Percentiles rank a stretch among this genome's conserved stretches.
Conservation (phyloP, 2,888 invertebrate genomes). For the Helicoverpa assulta region DNA sequence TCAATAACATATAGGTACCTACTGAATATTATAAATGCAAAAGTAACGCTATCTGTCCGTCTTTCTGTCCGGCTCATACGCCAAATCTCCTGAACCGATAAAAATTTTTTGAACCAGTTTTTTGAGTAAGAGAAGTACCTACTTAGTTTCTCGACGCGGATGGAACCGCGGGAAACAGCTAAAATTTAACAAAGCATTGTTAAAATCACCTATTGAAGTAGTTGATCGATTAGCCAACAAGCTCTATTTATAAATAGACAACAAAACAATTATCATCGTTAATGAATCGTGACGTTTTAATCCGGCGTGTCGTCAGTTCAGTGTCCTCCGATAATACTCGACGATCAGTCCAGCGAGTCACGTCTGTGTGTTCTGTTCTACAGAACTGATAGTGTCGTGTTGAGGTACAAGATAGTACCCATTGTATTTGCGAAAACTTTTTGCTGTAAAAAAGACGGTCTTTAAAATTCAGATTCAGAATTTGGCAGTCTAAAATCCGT, state of each 20-base stretch:
- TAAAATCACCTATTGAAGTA: background rate
- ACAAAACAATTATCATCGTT: conserved; percentile 16
- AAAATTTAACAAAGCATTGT: too few species aligned
- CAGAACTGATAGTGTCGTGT: conserved; percentile 38
- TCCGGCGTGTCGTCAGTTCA: conserved; percentile 40
- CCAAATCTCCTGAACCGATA: too few species aligned
- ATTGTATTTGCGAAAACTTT: background rate
- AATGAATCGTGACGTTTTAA: conserved; percentile 26
- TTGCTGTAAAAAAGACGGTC: background rate
- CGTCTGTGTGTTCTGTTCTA: conserved; percentile 26
- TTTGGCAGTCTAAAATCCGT: too few species aligned
- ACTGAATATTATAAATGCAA: too few species aligned
- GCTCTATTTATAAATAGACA: conserved; percentile 13
- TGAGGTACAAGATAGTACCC: conserved; percentile 15
- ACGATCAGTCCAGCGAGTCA: conserved; percentile 42
- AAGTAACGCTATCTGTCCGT: too few species aligned
- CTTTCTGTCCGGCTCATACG: too few species aligned
- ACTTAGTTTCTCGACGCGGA: too few species aligned
- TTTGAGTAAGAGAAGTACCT: too few species aligned
- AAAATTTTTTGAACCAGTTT: too few species aligned
- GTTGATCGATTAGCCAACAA: background rate
- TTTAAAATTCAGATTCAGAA: background rate
- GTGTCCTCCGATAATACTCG: conserved; percentile 46
- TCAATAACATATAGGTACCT: too few species aligned
- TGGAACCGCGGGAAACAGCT: too few species aligned